These are phyloP conservation scores for Eidolon helvum DNA, from an alignment of 2,113 vertebrate genomes.

Conservation along the genomic window DNA sequence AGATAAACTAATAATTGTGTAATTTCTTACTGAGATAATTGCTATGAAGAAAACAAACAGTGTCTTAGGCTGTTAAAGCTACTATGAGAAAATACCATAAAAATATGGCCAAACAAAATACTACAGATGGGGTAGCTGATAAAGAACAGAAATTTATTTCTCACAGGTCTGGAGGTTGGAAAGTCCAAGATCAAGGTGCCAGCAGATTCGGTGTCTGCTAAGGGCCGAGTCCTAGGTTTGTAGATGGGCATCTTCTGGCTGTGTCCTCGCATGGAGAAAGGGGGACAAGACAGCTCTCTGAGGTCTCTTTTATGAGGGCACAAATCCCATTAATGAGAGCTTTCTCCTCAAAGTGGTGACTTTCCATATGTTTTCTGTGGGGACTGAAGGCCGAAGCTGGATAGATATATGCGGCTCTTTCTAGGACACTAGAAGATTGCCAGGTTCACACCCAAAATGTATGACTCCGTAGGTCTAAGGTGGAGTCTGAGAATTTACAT, in stretches of 20 bases:
- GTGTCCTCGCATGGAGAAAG: neutral
- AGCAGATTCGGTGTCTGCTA: neutral
- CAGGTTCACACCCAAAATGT: neutral
- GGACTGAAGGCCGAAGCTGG: neutral
- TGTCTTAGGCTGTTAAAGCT: neutral
- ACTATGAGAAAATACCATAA: neutral
- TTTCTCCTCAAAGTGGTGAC: neutral
- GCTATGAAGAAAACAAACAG: constrained; percentile 2
- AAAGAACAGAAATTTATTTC: neutral
- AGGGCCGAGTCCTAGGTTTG: neutral
- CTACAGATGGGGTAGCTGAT: neutral
- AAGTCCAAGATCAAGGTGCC: neutral
- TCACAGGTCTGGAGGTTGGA: neutral
- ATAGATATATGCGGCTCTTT: neutral
- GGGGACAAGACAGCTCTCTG: neutral
- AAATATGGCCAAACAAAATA: neutral
- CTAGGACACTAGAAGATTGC: neutral
- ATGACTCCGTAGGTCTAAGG: neutral
- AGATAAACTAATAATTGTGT: neutral
- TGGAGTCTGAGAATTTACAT: neutral
- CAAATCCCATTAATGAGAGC: neutral
- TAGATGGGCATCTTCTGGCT: neutral
- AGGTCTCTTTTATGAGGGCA: neutral
- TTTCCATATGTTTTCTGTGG: neutral
- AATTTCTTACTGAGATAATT: constrained; percentile 37